Base-by-base conservation (phyloP, 2,888 invertebrate genomes). In the Eurytoma adleriae region DNA sequence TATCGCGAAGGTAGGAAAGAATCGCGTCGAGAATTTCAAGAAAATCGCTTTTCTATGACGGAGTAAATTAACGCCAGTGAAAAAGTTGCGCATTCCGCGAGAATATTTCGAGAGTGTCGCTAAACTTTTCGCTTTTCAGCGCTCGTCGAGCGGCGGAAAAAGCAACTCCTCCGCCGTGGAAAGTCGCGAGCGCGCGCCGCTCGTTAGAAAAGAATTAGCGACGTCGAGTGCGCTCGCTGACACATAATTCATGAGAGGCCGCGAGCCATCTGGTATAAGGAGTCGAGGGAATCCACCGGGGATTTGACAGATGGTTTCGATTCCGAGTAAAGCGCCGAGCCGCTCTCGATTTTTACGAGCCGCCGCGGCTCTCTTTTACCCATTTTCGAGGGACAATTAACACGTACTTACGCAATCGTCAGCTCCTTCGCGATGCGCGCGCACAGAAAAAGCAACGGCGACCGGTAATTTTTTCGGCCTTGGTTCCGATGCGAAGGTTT, bases 301-400 rank as follows among this genome's bases (percentile, higher is more conserved):
- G 57, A 18, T 61, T 76, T 80, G 79, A 79, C 81, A 69, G 79
- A 83, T 83, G 75, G 71, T 73, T 69, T 66, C 68, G 73, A 81
- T 83, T 74, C 74, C 67, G 59, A 24, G 73, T 77, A 77, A 18
- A 13, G 14, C 24, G 74, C 56, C n/a, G 78, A 30, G 30, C n/a
- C 70, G 66, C 69, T 79, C 64, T 77, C 70, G 54, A 80, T 72
- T 73, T 78, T 74, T 59, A 70, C 54, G 52, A 30, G 54, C 24
- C 10, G n/a, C 20, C 14, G 54, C 27, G 54, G 2, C 4, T 12
- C 2, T 64, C 30, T 57, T 59, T 57, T 66, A 27, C 18, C 13
- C 27, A 10, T 61, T 54, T 68, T 27, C 61, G 20, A 18, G 50
- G 64, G 54, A 52, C 69, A 78, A 81, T 73, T 81, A 78, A 64